Conservation (phyloP, 2,113 vertebrate species). For the Gymnogyps californianus region DNA sequence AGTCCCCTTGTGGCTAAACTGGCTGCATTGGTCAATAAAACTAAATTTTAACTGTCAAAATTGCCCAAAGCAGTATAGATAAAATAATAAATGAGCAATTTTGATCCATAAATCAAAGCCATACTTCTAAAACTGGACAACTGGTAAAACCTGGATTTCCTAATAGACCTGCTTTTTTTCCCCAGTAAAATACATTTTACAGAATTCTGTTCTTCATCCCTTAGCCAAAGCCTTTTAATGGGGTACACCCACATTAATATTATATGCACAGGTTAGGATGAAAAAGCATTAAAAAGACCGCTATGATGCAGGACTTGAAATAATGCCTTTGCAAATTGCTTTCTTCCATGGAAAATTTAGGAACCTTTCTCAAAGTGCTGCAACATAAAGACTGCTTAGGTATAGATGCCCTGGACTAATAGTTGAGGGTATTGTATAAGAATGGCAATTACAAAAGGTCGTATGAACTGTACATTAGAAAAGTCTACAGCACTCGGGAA, state of each 20-base stretch:
- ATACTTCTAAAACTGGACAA: slow-evolving; percentile 65
- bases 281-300: background rate
- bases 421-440: background rate
- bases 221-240: slow-evolving; percentile 5
- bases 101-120: slow-evolving; percentile 79
- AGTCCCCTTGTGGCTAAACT: slow-evolving; percentile 74
- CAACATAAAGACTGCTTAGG: background rate
- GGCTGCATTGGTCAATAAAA: slow-evolving; percentile 80
- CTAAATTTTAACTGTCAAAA: slow-evolving; percentile 82
- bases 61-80: slow-evolving; percentile 76
- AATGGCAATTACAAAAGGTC: background rate
- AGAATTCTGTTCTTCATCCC: background rate
- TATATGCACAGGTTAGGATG: background rate
- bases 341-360: background rate
- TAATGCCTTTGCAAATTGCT: background rate
- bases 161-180: slow-evolving; percentile 1
- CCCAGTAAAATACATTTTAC: background rate
- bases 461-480: background rate
- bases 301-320: slow-evolving; percentile 13
- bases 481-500: background rate
- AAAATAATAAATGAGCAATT: slow-evolving; percentile 80
- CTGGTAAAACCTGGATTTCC: slow-evolving; percentile 62
- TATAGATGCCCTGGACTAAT: background rate
- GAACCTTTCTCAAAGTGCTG: background rate
- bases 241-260: background rate